Conservation (phyloP, 2,888 invertebrate genomes). For the Exephanes ischioxanthus region DNA sequence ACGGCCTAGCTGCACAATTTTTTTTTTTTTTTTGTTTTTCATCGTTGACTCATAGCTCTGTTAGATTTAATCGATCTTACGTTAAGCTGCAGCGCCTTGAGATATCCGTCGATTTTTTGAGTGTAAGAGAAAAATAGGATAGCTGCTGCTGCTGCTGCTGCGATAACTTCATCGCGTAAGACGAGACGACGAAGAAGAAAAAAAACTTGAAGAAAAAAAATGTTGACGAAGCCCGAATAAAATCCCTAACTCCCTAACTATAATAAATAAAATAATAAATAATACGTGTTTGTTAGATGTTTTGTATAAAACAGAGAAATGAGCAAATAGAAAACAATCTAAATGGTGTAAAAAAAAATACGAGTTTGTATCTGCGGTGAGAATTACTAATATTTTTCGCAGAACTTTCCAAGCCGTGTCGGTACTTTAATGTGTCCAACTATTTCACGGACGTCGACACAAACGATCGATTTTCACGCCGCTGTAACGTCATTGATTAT, state of each 20-base stretch:
- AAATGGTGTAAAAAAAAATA: conserved; percentile 50
- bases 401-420: too few species aligned
- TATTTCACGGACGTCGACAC: too few species aligned
- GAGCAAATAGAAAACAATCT: conserved; percentile 77
- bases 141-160: conserved; percentile 40
- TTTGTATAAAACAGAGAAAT: conserved; percentile 81
- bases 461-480: too few species aligned
- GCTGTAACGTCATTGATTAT: too few species aligned
- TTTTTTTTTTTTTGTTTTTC: too few species aligned
- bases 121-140: conserved; percentile 40
- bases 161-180: conserved; percentile 15
- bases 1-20: conserved; percentile 44
- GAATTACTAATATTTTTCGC: too few species aligned
- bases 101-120: conserved; percentile 51
- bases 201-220: conserved; percentile 26
- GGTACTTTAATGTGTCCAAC: too few species aligned
- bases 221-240: conserved; percentile 51
- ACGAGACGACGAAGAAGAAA: conserved; percentile 35
- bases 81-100: conserved; percentile 45
- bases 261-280: conserved; percentile 47
- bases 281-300: conserved; percentile 80
- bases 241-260: conserved; percentile 44
- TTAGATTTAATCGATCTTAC: background rate
- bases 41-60: conserved; percentile 4
- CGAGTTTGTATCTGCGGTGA: background rate